Conservation (phyloP, 2,888 invertebrate genomes). For the Eupithecia tripunctaria region DNA sequence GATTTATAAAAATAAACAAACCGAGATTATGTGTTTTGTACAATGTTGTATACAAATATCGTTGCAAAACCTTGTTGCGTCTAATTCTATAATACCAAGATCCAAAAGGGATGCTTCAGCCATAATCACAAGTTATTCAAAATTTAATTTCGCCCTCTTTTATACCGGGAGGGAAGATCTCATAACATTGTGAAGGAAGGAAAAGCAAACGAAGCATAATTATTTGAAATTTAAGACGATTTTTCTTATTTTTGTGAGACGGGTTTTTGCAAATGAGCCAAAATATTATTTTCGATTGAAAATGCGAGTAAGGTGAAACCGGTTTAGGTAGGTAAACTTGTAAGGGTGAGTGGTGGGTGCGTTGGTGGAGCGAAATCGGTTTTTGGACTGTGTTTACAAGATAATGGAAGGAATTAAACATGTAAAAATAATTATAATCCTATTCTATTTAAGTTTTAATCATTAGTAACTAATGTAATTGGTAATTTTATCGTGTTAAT, state of each 20-base stretch:
- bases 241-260: constrained; percentile 40
- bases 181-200: constrained; percentile 38
- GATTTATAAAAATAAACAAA: neutral
- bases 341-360: neutral
- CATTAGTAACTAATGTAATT: no score
- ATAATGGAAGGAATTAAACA: neutral
- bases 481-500: no score
- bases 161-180: constrained; percentile 25
- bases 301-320: neutral
- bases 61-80: neutral
- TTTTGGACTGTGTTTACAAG: neutral
- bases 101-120: constrained; percentile 6
- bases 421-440: no score
- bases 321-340: neutral
- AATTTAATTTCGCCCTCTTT: constrained; percentile 36
- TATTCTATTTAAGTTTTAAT: no score
- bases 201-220: constrained; percentile 40
- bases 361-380: neutral
- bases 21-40: neutral
- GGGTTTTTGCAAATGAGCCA: constrained; percentile 31
- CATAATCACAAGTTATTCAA: constrained; percentile 27
- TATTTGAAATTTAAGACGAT: constrained; percentile 38
- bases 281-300: constrained; percentile 30
- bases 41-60: neutral
- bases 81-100: neutral